phyloP scores from a whole-genome alignment of 1,140 invertebrate species.

The Drosophila aff. region DNA sequence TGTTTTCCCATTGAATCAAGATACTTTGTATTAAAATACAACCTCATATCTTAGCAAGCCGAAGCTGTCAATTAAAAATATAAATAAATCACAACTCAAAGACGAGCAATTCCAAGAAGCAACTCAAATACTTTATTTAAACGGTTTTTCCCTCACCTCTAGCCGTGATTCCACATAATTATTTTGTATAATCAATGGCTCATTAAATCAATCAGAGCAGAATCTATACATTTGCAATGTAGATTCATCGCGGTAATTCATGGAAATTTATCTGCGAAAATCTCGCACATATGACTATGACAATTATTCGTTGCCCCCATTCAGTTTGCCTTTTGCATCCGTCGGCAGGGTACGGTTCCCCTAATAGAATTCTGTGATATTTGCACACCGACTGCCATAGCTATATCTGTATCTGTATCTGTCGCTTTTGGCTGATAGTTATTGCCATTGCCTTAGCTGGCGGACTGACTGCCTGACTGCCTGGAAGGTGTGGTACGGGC shows the following conservation, averaged over 20 bases:
- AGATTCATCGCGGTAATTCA: conserved; percentile 64
- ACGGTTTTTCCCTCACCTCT: not conserved
- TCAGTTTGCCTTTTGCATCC: conserved; percentile 53
- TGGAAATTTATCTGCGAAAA: conserved; percentile 68
- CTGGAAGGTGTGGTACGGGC: conserved; percentile 68
- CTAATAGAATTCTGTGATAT: conserved; percentile 70
- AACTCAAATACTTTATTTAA: not conserved
- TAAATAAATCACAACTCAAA: conserved; percentile 1
- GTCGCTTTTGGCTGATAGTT: conserved; percentile 29
- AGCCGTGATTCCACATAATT: conserved; percentile 40
- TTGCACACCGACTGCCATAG: conserved; percentile 57
- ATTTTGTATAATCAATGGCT: conserved; percentile 57
- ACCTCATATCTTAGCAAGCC: not conserved
- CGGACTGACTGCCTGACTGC: not conserved
- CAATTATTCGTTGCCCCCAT: conserved; percentile 71
- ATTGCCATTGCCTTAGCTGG: conserved; percentile 46
- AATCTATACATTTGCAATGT: conserved; percentile 66
- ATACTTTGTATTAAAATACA: not conserved
- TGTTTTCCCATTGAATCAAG: not conserved
- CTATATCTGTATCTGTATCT: conserved; percentile 36
- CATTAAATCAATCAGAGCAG: conserved; percentile 75
- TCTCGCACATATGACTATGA: conserved; percentile 43
- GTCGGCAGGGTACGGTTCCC: conserved; percentile 34
- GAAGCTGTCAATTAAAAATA: conserved; percentile 3
- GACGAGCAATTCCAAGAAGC: conserved; percentile 7